Conservation (phyloP, 2,888 invertebrate genomes). For the Trypoxylon attenuatum region DNA sequence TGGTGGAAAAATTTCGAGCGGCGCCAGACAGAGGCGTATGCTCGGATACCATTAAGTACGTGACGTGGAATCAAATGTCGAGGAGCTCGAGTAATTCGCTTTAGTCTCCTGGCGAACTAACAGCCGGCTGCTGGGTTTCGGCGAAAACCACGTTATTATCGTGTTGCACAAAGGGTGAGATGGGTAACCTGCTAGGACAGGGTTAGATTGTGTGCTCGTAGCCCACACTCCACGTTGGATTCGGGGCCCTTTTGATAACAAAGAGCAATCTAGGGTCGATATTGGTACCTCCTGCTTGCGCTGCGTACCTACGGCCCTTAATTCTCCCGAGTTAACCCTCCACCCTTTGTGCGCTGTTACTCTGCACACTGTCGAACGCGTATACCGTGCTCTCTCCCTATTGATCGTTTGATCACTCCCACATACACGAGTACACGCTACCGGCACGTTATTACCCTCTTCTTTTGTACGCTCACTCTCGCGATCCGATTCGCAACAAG, state of each 20-base stretch:
- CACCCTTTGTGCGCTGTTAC: slow-evolving; percentile 7
- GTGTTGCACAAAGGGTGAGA: slow-evolving; percentile 32
- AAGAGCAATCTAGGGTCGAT: slow-evolving; percentile 57
- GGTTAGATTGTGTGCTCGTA: slow-evolving; percentile 12
- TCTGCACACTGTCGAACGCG: too few species aligned
- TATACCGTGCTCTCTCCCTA: too few species aligned
- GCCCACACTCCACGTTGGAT: slow-evolving; percentile 1
- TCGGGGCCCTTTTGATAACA: slow-evolving; percentile 34
- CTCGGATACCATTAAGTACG: too few species aligned
- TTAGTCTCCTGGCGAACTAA: slow-evolving; percentile 23
- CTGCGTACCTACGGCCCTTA: background rate
- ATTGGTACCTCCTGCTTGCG: slow-evolving; percentile 24
- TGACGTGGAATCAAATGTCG: slow-evolving; percentile 27
- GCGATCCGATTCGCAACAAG: too few species aligned
- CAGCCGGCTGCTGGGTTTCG: slow-evolving; percentile 8
- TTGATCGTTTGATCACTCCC: too few species aligned
- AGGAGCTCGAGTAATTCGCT: slow-evolving; percentile 35
- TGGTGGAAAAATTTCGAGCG: too few species aligned
- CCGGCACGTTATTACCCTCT: too few species aligned
- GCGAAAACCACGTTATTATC: slow-evolving; percentile 48
- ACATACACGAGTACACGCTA: too few species aligned
- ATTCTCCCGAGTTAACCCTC: background rate
- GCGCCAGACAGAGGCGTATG: too few species aligned
- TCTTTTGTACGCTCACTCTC: too few species aligned
- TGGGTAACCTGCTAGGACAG: slow-evolving; percentile 15